These are phyloP conservation scores for Globia sparganii DNA, from an alignment of 2,888 invertebrate species.

Conservation along the genomic window DNA sequence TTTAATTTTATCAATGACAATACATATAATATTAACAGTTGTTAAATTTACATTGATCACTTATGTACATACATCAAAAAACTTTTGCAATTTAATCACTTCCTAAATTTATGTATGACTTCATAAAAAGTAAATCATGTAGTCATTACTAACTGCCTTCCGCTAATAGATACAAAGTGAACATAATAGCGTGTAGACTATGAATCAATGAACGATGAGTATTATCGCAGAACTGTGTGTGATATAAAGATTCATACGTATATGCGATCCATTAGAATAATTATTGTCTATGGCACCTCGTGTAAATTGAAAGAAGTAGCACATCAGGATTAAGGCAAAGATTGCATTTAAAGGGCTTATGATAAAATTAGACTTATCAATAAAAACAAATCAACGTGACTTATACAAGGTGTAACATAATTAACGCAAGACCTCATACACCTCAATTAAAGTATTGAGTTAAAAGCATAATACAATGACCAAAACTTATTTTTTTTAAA, in stretches of 20 bases:
- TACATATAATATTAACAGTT: not conserved
- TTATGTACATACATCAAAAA: not conserved
- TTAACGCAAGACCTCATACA: too few relatives aligned
- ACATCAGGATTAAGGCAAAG: not conserved
- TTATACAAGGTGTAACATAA: too few relatives aligned
- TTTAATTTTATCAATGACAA: not conserved
- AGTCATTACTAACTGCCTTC: constrained; percentile 25
- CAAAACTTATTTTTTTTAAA: too few relatives aligned
- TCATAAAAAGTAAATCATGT: constrained; percentile 8
- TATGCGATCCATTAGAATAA: constrained; percentile 1
- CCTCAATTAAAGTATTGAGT: too few relatives aligned
- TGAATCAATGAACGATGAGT: constrained; percentile 44
- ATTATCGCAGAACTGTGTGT: constrained; percentile 22
- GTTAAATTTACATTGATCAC: not conserved
- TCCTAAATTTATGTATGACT: constrained; percentile 17
- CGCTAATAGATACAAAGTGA: constrained; percentile 48
- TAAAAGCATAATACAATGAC: too few relatives aligned
- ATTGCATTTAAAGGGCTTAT: not conserved
- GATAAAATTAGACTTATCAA: not conserved
- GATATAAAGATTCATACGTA: constrained; percentile 14
- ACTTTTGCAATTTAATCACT: not conserved
- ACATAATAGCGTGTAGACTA: constrained; percentile 29
- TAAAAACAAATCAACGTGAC: not conserved
- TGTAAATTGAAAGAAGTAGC: not conserved
- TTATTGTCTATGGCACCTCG: not conserved